A percentile compares a stretch with the other conserved stretches of the same genome.
Evolutionary conservation across 2,113 vertebrate genomes (phyloP).

Genomic region (Neogobius melanostomus): DNA sequence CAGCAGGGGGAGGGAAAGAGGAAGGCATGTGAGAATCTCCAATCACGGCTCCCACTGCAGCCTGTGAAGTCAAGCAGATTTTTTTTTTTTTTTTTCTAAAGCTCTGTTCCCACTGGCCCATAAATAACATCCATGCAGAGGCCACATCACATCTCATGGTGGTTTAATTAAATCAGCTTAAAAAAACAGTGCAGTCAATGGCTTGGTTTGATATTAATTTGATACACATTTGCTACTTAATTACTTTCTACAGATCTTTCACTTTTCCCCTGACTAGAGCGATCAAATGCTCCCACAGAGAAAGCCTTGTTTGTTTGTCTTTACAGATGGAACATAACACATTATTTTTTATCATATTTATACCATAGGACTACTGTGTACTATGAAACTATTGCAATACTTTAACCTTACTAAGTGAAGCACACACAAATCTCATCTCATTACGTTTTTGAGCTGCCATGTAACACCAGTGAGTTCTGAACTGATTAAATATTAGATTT

Average conservation of each 20-base stretch:
- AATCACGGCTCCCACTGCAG: conserved; percentile 52
- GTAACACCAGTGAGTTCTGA: too few species aligned
- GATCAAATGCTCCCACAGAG: neutral
- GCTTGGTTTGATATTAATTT: conserved; percentile 16
- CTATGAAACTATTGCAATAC: too few species aligned
- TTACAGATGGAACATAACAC: too few species aligned
- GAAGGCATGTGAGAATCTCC: conserved; percentile 53
- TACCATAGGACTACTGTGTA: too few species aligned
- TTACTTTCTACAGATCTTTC: neutral
- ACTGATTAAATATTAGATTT: too few species aligned
- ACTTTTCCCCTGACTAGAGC: neutral
- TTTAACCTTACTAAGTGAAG: too few species aligned
- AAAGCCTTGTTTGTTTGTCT: too few species aligned
- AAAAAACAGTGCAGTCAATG: conserved; percentile 11
- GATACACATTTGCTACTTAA: conserved; percentile 11
- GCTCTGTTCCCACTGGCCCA: conserved; percentile 53
- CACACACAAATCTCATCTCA: too few species aligned
- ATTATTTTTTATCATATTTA: too few species aligned
- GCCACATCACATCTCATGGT: conserved; percentile 37
- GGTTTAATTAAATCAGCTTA: conserved; percentile 33
- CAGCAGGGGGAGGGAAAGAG: conserved; percentile 43
- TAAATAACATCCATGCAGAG: conserved; percentile 55
- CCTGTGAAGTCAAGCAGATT: conserved; percentile 54
- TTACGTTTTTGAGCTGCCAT: too few species aligned
- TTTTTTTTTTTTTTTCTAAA: conserved; percentile 46